Evolutionary conservation across 2,797 vertebrate genomes (phyloP).

Genomic region (Xiphorhynchus erythropygius): DNA sequence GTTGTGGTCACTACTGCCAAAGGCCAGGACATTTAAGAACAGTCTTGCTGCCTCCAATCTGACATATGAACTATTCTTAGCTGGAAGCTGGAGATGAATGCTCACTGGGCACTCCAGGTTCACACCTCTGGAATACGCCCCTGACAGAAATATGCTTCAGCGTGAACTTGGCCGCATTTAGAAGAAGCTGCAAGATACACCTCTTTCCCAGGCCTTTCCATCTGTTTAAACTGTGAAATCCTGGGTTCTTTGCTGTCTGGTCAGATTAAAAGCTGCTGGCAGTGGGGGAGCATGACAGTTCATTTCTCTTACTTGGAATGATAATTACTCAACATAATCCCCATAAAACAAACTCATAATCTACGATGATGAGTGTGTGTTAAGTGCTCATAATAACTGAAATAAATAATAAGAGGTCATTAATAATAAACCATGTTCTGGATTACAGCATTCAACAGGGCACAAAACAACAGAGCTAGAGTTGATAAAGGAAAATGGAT

Average conservation of each 20-base stretch:
- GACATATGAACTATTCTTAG: constrained; percentile 27
- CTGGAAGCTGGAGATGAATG: constrained; percentile 19
- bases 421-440: constrained; percentile 30
- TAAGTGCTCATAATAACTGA: constrained; percentile 46
- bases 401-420: constrained; percentile 41
- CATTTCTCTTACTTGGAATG: constrained; percentile 52
- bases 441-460: background rate
- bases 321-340: constrained; percentile 58
- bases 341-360: constrained; percentile 46
- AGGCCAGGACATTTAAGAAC: constrained; percentile 35
- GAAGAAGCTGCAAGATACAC: constrained; percentile 56
- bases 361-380: background rate
- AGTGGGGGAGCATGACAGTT: constrained; percentile 59
- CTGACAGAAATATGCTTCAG: constrained; percentile 69
- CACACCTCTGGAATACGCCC: constrained; percentile 69
- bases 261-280: constrained; percentile 71
- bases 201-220: constrained; percentile 70
- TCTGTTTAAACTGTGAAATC: constrained; percentile 73
- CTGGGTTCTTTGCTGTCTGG: constrained; percentile 64
- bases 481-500: background rate
- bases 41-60: background rate
- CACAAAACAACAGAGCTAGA: background rate
- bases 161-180: constrained; percentile 56
- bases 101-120: constrained; percentile 56
- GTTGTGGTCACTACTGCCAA: constrained; percentile 39